phyloP scores from a whole-genome alignment of 2,797 vertebrate species.

The Hippoglossus hippoglossus region DNA sequence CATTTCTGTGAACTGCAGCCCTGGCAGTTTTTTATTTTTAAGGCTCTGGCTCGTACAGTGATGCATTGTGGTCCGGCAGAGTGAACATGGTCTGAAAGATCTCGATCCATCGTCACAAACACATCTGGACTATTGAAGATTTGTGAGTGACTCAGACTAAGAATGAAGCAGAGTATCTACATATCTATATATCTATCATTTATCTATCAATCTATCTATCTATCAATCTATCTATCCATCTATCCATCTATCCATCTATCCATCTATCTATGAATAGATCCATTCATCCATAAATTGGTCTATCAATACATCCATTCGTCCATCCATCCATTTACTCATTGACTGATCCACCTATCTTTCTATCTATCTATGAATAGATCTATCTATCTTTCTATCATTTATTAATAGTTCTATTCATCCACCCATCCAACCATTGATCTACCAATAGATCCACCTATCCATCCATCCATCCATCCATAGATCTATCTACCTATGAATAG shows the following conservation, averaged over 20 bases:
- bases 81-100: conserved; percentile 3
- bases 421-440: too few species aligned
- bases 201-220: neutral
- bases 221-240: neutral
- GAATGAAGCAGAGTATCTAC: too few species aligned
- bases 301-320: too few species aligned
- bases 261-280: neutral
- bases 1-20: conserved; percentile 41
- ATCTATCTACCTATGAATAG: too few species aligned
- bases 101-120: conserved; percentile 2
- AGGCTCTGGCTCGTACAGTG: neutral
- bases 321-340: too few species aligned
- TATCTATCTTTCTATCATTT: neutral
- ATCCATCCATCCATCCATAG: neutral
- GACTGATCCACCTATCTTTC: too few species aligned
- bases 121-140: too few species aligned
- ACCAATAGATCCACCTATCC: too few species aligned
- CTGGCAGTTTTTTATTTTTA: conserved; percentile 12
- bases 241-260: neutral
- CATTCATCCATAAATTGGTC: too few species aligned
- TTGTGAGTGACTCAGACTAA: too few species aligned
- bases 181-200: neutral
- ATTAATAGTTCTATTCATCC: too few species aligned
- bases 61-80: too few species aligned
- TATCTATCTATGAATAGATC: neutral